Conservation (phyloP, 2,113 vertebrate species). For the Corythaixoides concolor region DNA sequence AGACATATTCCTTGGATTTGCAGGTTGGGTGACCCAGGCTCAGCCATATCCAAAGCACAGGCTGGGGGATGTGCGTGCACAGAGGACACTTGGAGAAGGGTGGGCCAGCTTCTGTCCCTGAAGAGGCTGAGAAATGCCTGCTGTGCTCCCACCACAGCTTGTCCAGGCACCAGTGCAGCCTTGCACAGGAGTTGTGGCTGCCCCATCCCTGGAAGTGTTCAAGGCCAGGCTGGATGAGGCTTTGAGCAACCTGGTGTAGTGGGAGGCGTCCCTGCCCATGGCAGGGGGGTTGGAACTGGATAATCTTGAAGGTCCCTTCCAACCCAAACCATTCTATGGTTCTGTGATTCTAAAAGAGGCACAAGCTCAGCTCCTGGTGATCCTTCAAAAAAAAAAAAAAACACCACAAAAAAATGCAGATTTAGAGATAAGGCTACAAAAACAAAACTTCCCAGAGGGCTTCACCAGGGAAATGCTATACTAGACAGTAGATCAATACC, state of each 20-base stretch:
- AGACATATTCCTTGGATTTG: background rate
- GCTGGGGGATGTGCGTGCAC: background rate
- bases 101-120: background rate
- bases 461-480: background rate
- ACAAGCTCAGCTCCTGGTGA: background rate
- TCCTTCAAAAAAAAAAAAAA: background rate
- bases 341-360: background rate
- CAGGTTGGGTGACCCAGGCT: background rate
- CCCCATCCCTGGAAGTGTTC: no score
- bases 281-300: no score
- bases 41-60: background rate
- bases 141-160: background rate
- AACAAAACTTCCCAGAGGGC: background rate
- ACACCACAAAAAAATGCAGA: background rate
- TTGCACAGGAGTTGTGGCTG: no score
- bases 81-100: background rate
- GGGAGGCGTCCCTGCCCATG: no score
- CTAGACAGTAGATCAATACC: rapidly evolving
- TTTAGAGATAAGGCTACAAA: background rate
- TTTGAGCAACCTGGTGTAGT: no score
- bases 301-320: no score
- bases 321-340: no score
- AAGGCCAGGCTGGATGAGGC: no score
- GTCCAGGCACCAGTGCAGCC: background rate
- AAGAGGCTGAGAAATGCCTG: background rate